Evolutionary conservation across 2,797 vertebrate species (phyloP).

Genomic region (Rhincodon typus): DNA sequence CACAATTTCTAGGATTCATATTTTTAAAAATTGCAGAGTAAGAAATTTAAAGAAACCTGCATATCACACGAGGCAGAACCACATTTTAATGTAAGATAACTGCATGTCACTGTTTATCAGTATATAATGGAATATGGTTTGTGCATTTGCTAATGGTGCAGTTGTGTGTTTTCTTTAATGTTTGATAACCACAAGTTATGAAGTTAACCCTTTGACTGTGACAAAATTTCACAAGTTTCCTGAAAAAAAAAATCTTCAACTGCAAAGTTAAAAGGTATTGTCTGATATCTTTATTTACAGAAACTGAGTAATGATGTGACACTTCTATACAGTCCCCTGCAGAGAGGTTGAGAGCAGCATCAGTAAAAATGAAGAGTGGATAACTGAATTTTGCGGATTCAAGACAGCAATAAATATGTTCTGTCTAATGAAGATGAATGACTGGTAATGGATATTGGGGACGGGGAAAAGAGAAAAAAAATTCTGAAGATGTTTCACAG

Average conservation of each 20-base stretch:
- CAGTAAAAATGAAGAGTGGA: background rate
- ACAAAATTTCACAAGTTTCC: background rate
- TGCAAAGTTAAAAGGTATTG: background rate
- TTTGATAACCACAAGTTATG: background rate
- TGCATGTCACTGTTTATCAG: background rate
- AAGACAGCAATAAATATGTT: background rate
- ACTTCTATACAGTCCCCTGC: background rate
- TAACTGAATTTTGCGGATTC: background rate
- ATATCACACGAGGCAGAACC: background rate
- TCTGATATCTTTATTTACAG: background rate
- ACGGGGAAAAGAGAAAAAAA: background rate
- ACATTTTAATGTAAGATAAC: constrained; percentile 16
- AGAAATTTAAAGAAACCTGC: constrained; percentile 10
- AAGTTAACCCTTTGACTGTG: background rate
- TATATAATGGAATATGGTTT: background rate
- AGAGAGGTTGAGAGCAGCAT: background rate
- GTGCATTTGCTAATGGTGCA: background rate
- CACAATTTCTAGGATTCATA: background rate
- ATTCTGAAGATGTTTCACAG: background rate
- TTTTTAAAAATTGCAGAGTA: background rate
- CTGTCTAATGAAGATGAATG: background rate
- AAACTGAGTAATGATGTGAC: background rate
- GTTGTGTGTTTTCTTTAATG: background rate
- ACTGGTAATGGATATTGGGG: background rate
- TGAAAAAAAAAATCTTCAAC: background rate